A percentile compares a stretch with the other conserved stretches of the same genome.
These are phyloP conservation scores for Amblyornis subalaris DNA, from an alignment of 2,113 vertebrate genomes.

Conservation along the genomic window DNA sequence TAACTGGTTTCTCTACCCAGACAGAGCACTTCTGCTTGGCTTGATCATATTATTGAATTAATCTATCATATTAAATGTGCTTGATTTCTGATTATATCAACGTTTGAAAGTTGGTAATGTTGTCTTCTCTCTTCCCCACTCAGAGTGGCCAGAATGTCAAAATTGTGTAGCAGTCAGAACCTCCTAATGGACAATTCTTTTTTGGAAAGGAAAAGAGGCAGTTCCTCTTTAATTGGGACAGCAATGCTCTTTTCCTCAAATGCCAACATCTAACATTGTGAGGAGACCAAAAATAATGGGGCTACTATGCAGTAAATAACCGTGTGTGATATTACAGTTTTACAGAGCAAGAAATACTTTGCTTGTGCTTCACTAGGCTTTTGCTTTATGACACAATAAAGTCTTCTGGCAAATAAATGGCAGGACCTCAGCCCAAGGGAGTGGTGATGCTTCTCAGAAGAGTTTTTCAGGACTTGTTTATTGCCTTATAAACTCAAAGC, in stretches of 20 bases:
- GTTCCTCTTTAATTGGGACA: not conserved
- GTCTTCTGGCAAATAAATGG: slow-evolving; percentile 66
- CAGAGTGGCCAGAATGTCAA: not conserved
- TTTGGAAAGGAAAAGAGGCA: not conserved
- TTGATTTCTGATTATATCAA: not conserved
- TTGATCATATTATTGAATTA: not conserved
- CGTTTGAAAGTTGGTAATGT: not conserved
- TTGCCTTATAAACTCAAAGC: slow-evolving; percentile 56
- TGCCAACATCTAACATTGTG: not conserved
- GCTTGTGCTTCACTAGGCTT: slow-evolving; percentile 49
- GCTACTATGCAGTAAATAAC: slow-evolving; percentile 38
- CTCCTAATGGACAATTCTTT: not conserved
- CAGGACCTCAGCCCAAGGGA: slow-evolving; percentile 56
- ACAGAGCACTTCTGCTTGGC: not conserved
- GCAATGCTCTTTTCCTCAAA: not conserved
- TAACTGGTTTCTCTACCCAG: not conserved
- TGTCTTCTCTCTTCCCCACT: not conserved
- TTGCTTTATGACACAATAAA: slow-evolving; percentile 73
- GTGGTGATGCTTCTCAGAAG: slow-evolving; percentile 45
- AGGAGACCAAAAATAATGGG: slow-evolving; percentile 24
- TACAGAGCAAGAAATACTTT: slow-evolving; percentile 59
- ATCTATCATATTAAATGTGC: not conserved
- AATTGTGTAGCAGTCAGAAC: not conserved
- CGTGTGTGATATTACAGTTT: slow-evolving; percentile 10
- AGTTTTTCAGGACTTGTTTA: slow-evolving; percentile 52